A percentile compares a stretch with the other conserved stretches of the same genome.
These are phyloP conservation scores for Chondrilla cf. caribensis DNA, from an alignment of 37 sponge, comb jelly and placozoan genomes.

Conservation along the genomic window DNA sequence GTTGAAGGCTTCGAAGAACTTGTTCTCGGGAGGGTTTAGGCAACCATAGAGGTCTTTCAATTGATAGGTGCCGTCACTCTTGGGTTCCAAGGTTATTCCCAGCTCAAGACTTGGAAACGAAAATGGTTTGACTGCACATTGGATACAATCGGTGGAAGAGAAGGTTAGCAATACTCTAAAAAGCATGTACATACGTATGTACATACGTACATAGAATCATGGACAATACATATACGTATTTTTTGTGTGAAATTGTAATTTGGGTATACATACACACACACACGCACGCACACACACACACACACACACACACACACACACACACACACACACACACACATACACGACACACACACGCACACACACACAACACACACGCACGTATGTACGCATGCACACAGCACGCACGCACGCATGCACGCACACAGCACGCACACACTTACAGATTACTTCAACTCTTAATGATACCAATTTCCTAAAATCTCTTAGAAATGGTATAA, in stretches of 20 bases:
- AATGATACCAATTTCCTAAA: neutral
- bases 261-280: neutral
- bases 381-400: neutral
- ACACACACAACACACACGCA: slow-evolving; percentile 3
- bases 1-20: neutral
- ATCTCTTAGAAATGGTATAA: neutral
- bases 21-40: neutral
- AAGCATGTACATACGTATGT: neutral
- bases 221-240: too few relatives aligned
- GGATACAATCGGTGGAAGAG: too few relatives aligned
- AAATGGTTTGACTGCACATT: neutral
- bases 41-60: neutral
- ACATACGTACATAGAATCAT: neutral
- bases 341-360: neutral
- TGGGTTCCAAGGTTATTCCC: neutral
- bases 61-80: neutral
- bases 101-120: neutral
- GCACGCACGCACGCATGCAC: neutral
- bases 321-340: slow-evolving; percentile 16
- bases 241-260: too few relatives aligned
- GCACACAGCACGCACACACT: neutral
- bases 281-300: slow-evolving; percentile 23
- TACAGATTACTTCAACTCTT: neutral
- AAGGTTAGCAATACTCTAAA: too few relatives aligned
- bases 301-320: slow-evolving; percentile 28